Evolutionary conservation across 2,888 invertebrate species (phyloP), one percentile per base, ranked within the genome.

Genomic region (Cheilosia pagana): DNA sequence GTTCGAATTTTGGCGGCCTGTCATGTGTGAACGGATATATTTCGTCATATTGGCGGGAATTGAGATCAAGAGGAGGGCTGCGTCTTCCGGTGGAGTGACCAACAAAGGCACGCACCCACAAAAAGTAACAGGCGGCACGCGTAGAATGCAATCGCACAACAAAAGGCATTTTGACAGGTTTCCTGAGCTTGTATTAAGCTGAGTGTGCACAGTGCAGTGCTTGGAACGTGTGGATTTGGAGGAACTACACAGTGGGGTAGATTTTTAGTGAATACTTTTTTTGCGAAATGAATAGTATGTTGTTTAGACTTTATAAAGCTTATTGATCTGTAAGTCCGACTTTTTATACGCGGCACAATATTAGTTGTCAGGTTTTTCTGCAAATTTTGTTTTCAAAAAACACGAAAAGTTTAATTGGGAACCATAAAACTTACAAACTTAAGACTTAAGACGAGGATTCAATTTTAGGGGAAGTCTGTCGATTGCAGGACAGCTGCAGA

Each of bases 11-110:
- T 50, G 59, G 4, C 50, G 14, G 23, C 57, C 21, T 67, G 65
- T 59, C 65, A 59, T 75, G 75, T 75, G 75, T 75, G 65, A 67
- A 75, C 48, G 45, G 19, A 6, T 39, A 21, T 8, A 28, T 63
- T 50, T 74, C 7, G 12, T 53, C 19, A 31, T 31, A 19, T 70
- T 35, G 39, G 19, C 31, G 23, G 16, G 74, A 57, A 55, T 63
- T 55, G 35, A 16, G 74, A 52, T 35, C 55, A 39, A 50, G 41
- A 28, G 63, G 48, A 45, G 48, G 8, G 48, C 25, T 57, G 28
- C 39, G 28, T 41, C 65, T 59, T 75, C 50, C 50, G 75, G 59
- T 50, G 28, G 21, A 19, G 63, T 45, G 63, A 39, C 21, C 35
- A 14, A 14, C 53, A 7, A 31, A 16, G 35, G 35, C 21, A 35